phyloP scores from a whole-genome alignment of 2,888 invertebrate species.

The Spicauda simplicius region DNA sequence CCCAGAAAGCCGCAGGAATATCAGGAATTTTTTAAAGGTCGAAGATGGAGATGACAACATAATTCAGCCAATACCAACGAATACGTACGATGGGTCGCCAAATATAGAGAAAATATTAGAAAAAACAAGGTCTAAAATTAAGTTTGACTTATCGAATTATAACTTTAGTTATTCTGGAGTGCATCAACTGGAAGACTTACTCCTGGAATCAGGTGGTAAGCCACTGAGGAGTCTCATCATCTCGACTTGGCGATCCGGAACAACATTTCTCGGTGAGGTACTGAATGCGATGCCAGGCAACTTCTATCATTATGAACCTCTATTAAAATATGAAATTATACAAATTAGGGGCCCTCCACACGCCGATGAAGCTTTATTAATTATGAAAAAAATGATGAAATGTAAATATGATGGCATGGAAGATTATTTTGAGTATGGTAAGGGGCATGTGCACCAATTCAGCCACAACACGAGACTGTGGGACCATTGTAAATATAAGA shows the following conservation, averaged over 20 bases:
- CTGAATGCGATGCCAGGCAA: slow-evolving; percentile 93
- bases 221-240: slow-evolving; percentile 91
- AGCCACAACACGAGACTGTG: slow-evolving; percentile 94
- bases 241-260: slow-evolving; percentile 96
- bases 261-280: slow-evolving; percentile 94
- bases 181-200: slow-evolving; percentile 87
- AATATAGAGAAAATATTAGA: slow-evolving; percentile 70
- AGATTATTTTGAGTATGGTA: slow-evolving; percentile 91
- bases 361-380: slow-evolving; percentile 87
- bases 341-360: slow-evolving; percentile 91
- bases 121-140: slow-evolving; percentile 67
- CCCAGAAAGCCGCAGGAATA: slow-evolving; percentile 71
- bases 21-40: slow-evolving; percentile 85
- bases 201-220: slow-evolving; percentile 88
- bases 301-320: slow-evolving; percentile 96
- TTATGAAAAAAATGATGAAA: slow-evolving; percentile 89
- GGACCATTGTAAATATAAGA: slow-evolving; percentile 89
- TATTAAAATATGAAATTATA: slow-evolving; percentile 92
- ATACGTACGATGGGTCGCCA: slow-evolving; percentile 66
- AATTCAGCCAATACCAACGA: slow-evolving; percentile 65
- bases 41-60: slow-evolving; percentile 76
- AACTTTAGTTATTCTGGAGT: slow-evolving; percentile 69
- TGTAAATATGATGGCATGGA: slow-evolving; percentile 91
- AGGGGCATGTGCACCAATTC: slow-evolving; percentile 91
- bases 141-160: slow-evolving; percentile 68